These are phyloP conservation scores for Cancer borealis DNA, from an alignment of 2,888 invertebrate genomes.

Conservation along the genomic window DNA sequence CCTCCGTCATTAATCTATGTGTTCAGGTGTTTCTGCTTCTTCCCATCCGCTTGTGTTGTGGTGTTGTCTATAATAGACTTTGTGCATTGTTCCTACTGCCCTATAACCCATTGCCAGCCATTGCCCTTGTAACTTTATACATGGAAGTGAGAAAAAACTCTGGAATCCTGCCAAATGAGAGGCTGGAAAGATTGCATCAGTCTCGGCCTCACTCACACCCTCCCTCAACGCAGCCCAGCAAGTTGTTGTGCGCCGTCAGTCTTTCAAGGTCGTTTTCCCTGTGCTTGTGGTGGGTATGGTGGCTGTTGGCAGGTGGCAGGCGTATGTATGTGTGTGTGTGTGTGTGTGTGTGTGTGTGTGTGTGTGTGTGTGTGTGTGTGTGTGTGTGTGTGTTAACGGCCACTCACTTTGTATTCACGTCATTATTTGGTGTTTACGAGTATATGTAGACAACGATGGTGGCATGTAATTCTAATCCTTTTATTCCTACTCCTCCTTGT, in stretches of 20 bases:
- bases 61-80: neutral
- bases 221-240: neutral
- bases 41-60: neutral
- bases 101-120: neutral
- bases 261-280: neutral
- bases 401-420: neutral
- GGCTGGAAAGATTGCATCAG: slow-evolving; percentile 17
- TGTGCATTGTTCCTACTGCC: neutral
- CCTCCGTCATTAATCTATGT: slow-evolving; percentile 4
- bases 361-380: no score
- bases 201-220: neutral
- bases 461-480: neutral
- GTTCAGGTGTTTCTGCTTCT: neutral
- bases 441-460: neutral
- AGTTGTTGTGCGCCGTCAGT: slow-evolving; percentile 1
- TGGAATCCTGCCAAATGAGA: slow-evolving; percentile 3
- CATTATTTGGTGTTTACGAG: neutral
- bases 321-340: neutral
- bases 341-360: no score
- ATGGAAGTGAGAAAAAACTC: neutral
- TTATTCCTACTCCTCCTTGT: neutral
- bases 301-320: neutral
- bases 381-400: neutral
- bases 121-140: neutral
- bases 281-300: neutral